These are phyloP conservation scores for Colletes gigas DNA, from an alignment of 1,140 invertebrate genomes.

Conservation along the genomic window DNA sequence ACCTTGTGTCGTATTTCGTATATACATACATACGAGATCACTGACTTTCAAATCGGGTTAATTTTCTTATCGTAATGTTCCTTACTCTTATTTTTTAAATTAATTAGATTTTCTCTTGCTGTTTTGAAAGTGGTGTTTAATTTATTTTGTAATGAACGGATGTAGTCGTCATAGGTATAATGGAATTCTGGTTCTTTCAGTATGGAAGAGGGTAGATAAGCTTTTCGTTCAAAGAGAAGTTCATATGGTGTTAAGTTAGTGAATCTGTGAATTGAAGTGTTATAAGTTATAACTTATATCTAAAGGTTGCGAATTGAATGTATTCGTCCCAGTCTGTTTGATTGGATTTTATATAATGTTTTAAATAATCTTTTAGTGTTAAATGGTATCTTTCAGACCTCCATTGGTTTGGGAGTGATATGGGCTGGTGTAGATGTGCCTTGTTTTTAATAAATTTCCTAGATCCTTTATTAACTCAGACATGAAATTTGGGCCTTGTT, in stretches of 20 bases:
- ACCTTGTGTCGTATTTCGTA: neutral
- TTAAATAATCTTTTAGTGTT: slow-evolving; percentile 59
- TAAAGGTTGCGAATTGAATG: slow-evolving; percentile 75
- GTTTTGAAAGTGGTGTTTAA: neutral
- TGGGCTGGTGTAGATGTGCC: slow-evolving; percentile 68
- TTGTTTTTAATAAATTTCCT: slow-evolving; percentile 60
- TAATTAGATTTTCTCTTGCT: neutral
- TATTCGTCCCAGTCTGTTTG: slow-evolving; percentile 78
- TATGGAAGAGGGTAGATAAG: too few species aligned
- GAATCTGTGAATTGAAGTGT: slow-evolving; percentile 75
- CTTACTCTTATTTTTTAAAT: neutral
- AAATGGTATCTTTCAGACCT: slow-evolving; percentile 74
- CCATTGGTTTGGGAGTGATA: slow-evolving; percentile 75
- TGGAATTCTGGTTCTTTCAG: neutral
- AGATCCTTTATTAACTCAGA: slow-evolving; percentile 57
- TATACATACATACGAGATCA: neutral
- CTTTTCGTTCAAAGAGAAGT: slow-evolving; percentile 77
- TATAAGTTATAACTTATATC: too few species aligned
- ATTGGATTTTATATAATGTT: slow-evolving; percentile 71
- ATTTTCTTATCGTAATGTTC: neutral
- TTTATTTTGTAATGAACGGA: neutral
- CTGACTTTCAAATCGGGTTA: slow-evolving; percentile 1
- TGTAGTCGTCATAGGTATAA: slow-evolving; percentile 5
- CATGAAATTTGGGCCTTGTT: slow-evolving; percentile 71
- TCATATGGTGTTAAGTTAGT: slow-evolving; percentile 76